Conservation (phyloP, 2,888 invertebrate genomes). For the Heliothis peltigera region DNA sequence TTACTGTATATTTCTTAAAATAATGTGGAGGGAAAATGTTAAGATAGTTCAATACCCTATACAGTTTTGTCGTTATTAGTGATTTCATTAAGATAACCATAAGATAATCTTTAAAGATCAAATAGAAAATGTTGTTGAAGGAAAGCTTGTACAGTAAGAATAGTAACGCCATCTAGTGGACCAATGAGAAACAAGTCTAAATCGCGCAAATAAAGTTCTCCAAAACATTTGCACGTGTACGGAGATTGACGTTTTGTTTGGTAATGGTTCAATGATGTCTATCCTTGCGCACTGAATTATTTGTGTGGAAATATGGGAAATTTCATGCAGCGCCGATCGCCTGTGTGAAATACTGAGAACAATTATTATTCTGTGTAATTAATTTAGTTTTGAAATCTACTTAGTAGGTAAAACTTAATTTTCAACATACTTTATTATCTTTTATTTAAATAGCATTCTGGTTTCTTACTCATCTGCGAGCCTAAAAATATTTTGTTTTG, state of each 20-base stretch:
- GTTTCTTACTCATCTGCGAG: not conserved
- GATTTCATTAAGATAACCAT: too few species aligned
- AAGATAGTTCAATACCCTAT: too few species aligned
- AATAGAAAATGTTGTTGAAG: not conserved
- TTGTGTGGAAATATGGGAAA: conserved; percentile 72
- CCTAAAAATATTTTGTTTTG: conserved; percentile 62
- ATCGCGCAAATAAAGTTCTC: conserved; percentile 63
- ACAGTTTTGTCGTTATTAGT: too few species aligned
- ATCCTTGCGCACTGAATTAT: conserved; percentile 83
- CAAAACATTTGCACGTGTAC: not conserved
- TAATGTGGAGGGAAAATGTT: not conserved
- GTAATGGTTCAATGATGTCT: conserved; percentile 74
- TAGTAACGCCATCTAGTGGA: conserved; percentile 56
- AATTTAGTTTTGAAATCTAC: conserved; percentile 17
- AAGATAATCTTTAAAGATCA: too few species aligned
- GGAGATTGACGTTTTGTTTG: conserved; percentile 1
- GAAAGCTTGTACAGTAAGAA: not conserved
- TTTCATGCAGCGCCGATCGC: conserved; percentile 78
- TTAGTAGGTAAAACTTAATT: not conserved
- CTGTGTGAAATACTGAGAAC: conserved; percentile 76
- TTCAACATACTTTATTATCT: conserved; percentile 1
- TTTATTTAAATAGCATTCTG: not conserved
- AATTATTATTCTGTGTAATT: conserved; percentile 42
- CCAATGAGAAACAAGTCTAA: conserved; percentile 38
- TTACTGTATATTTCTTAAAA: not conserved